Conservation (phyloP, 2,797 vertebrate genomes). For the Sebastiscus albofasciatus region DNA sequence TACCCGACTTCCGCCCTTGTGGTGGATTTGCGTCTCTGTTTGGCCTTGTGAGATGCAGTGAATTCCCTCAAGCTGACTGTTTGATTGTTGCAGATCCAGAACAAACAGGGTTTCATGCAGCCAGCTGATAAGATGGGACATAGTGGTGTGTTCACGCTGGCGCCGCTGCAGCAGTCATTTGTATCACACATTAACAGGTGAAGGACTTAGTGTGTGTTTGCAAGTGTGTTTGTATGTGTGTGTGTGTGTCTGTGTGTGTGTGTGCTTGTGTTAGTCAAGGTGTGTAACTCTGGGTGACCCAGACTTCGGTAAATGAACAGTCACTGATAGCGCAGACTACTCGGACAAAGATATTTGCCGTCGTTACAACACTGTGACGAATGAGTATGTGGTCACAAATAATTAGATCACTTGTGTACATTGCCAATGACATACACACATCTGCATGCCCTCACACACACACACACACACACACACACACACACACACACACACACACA, state of each 20-base stretch:
- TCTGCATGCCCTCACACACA: not conserved
- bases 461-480: not conserved
- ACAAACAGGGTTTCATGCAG: conserved; percentile 76
- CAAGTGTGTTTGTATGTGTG: not conserved
- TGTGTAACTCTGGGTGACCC: conserved; percentile 39
- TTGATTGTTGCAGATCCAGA: conserved; percentile 73
- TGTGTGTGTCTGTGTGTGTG: conserved; percentile 19
- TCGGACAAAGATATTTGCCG: conserved; percentile 31
- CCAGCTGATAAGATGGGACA: conserved; percentile 71
- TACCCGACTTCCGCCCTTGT: conserved; percentile 53
- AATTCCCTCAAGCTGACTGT: conserved; percentile 59
- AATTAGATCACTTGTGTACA: conserved; percentile 25
- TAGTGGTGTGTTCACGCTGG: conserved; percentile 61
- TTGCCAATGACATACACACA: not conserved
- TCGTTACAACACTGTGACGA: conserved; percentile 49
- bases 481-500: not conserved
- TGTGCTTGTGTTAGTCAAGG: conserved; percentile 27
- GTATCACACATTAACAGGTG: conserved; percentile 77
- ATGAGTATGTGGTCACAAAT: conserved; percentile 54
- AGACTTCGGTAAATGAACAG: conserved; percentile 68
- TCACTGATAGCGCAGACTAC: conserved; percentile 37
- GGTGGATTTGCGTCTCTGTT: conserved; percentile 57
- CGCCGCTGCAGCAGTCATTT: conserved; percentile 60
- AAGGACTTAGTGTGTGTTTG: conserved; percentile 56
- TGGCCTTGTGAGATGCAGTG: conserved; percentile 51